Evolutionary conservation across 2,113 vertebrate species (phyloP), one percentile per base, ranked within the genome.

Genomic region (Oryzias woworae): DNA sequence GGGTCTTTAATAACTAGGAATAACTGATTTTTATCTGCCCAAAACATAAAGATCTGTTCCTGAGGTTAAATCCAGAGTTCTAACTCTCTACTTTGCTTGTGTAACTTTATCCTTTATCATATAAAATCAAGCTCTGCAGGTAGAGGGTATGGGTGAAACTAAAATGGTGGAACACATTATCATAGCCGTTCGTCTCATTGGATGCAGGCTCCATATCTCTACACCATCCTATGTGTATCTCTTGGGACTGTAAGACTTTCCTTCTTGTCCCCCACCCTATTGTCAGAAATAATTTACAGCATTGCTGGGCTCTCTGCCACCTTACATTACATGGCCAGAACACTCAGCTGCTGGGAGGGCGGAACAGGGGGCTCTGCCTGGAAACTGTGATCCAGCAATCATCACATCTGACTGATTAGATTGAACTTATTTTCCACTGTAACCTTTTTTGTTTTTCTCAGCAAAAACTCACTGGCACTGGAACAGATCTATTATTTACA

Each of bases 251-350:
- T 49, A 16, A 86, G 78, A 78, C 71, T 62, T 80, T 79, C 57
- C 71, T 78, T 83, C 77, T 75, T 81, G 77, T 75, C 76, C 71
- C 71, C 79, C 73, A 76, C 69, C 80, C 75, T 69, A 76, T 66
- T 72, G 52, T 89, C 80, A 88, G 80, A 88, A 89, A 87, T 86
- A 81, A 89, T 89, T 87, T 83, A 89, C 86, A 83, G 75, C 80
- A 73, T 79, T 77, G 71, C 82, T 78, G 72, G 84, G 80, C 81
- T 85, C 76, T 72, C 82, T 85, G 85, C 86, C 85, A 84, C 85
- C 84, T 86, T 80, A 85, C 84, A 84, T 85, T 85, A 81, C 84
- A 88, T 81, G 82, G 79, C 76, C 82, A 82, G 71, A 75, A 80
- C 83, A 86, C 72, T 86, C 78, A 84, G 75, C 58, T 74, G 61